Base-by-base conservation (phyloP, 2,888 invertebrate species). In the Dicycla oo region DNA sequence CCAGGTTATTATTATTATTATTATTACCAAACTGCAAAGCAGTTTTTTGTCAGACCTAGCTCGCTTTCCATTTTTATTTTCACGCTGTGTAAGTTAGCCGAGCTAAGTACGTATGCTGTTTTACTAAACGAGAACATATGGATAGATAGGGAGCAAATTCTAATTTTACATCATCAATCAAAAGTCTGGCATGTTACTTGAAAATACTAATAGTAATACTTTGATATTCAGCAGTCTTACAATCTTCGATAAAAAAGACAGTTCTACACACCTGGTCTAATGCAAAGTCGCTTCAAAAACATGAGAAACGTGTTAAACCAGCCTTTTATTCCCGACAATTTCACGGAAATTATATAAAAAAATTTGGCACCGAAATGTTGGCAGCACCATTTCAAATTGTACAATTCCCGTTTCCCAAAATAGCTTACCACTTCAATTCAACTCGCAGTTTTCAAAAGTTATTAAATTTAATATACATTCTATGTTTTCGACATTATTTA, bases 401-500 rank as follows among this genome's bases (percentile, higher is more conserved):
- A 45, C 56, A 45, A 56, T 72, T 54, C 45, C 1, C 26, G n/a
- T 38, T n/a, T 30, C 45, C 66, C 34, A 67, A 67, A 69, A 73
- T 64, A 66, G 62, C 51, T 73, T 69, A 56, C 66, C 57, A 53
- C 73, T 73, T 64, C 56, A 81, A 77, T 64, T 69, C 53, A 58
- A 56, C 56, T 43, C 40, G 51, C 51, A 76, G 54, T 71, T 81
- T 69, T 64, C 60, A 54, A 73, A 83, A 84, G 69, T 84, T 83
- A 81, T 82, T 69, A 77, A 84, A 81, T 77, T 81, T 73, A 77
- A 81, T 84, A 71, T 56, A 79, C 51, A 58, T 80, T 65, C 43
- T 71, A 65, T 82, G 73, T 85, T 85, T 76, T 67, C 57, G 83
- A 69, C 83, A 73, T 82, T 81, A 83, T 73, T 76, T 68, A 80